These are phyloP conservation scores for Cryptocephalus primarius DNA, from an alignment of 2,888 invertebrate species.

Conservation along the genomic window DNA sequence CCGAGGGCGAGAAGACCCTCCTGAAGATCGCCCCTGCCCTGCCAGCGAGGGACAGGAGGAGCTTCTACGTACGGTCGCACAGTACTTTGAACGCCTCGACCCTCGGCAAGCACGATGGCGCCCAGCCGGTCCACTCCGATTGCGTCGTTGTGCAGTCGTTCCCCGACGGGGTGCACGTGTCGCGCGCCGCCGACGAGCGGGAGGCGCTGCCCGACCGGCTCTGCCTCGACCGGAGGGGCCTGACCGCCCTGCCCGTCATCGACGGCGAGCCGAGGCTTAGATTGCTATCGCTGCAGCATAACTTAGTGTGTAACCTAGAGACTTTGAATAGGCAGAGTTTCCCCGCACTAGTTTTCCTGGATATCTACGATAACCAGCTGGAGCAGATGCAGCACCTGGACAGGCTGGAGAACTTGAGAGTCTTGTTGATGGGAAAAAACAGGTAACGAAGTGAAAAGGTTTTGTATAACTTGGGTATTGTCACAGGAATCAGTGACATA, in stretches of 20 bases:
- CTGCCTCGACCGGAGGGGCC: slow-evolving; percentile 73
- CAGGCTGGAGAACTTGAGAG: slow-evolving; percentile 66
- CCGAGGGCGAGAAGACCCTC: slow-evolving; percentile 22
- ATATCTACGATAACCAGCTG: slow-evolving; percentile 90
- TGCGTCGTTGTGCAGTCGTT: slow-evolving; percentile 43
- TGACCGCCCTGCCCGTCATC: slow-evolving; percentile 73
- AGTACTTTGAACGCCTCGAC: slow-evolving; percentile 37
- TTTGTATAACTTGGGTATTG: not conserved
- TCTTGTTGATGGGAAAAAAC: slow-evolving; percentile 85
- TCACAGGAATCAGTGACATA: no score
- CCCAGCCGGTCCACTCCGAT: slow-evolving; percentile 5
- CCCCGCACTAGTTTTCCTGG: slow-evolving; percentile 78
- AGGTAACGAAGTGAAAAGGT: slow-evolving; percentile 40
- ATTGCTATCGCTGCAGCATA: slow-evolving; percentile 84
- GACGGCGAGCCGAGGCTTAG: slow-evolving; percentile 64
- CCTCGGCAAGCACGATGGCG: slow-evolving; percentile 17
- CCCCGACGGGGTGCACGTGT: slow-evolving; percentile 57
- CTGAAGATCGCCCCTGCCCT: slow-evolving; percentile 33
- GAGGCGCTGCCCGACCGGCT: slow-evolving; percentile 80
- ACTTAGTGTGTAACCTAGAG: slow-evolving; percentile 68
- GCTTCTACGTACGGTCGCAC: slow-evolving; percentile 38
- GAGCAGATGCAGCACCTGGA: slow-evolving; percentile 74
- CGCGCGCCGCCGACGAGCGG: slow-evolving; percentile 62
- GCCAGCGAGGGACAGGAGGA: slow-evolving; percentile 23
- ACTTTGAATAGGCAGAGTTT: slow-evolving; percentile 45